These are phyloP conservation scores for Limnodromus scolopaceus DNA, from an alignment of 2,797 vertebrate species.

Conservation along the genomic window DNA sequence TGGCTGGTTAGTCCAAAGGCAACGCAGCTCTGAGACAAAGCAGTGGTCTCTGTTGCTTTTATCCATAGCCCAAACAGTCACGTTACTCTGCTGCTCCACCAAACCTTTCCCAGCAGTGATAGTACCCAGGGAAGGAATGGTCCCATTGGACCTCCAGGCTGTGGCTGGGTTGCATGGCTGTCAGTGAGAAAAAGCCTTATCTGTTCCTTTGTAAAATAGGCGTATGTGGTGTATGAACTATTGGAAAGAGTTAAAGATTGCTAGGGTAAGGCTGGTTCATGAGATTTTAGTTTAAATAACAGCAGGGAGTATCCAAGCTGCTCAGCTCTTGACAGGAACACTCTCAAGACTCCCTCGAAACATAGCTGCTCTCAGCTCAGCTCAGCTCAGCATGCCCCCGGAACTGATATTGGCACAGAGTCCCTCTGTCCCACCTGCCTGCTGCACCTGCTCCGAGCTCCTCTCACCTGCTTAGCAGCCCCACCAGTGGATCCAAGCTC, in stretches of 20 bases:
- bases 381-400: background rate
- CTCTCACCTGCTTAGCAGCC: background rate
- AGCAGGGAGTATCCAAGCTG: background rate
- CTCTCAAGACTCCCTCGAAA: background rate
- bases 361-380: background rate
- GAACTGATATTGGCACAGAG: background rate
- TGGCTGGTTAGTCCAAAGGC: background rate
- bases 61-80: accelerated
- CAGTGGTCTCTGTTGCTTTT: background rate
- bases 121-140: background rate
- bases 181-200: background rate
- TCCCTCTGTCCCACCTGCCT: background rate
- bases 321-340: background rate
- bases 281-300: background rate
- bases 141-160: background rate
- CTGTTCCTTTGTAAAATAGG: background rate
- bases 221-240: background rate
- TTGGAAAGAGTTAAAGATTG: background rate
- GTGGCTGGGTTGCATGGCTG: background rate
- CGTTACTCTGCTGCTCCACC: background rate
- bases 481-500: background rate
- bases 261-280: background rate
- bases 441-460: background rate
- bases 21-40: background rate
- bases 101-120: accelerated